A percentile compares a stretch with the other conserved stretches of the same genome.
Evolutionary conservation across 2,113 vertebrate species (phyloP).

Genomic region (Psilopsiagon aurifrons): DNA sequence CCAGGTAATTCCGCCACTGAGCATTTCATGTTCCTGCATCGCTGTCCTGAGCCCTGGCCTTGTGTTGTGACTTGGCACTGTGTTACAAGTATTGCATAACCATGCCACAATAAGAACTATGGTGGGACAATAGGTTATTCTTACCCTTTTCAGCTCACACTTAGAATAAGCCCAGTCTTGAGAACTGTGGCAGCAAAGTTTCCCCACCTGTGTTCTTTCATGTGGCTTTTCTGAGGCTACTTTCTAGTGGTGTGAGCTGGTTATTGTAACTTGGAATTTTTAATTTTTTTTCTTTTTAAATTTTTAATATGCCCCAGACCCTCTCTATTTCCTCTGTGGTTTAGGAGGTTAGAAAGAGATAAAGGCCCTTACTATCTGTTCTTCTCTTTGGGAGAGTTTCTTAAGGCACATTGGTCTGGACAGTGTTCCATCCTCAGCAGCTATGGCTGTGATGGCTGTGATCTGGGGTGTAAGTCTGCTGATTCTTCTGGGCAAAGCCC

Average conservation of each 20-base stretch:
- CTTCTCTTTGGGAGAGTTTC: not conserved
- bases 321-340: not conserved
- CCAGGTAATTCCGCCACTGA: not conserved
- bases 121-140: not conserved
- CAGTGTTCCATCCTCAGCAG: not conserved
- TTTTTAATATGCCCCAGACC: not conserved
- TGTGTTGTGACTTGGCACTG: conserved; percentile 15
- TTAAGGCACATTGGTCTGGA: not conserved
- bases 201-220: not conserved
- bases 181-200: not conserved
- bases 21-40: conserved; percentile 30
- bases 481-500: not conserved
- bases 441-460: not conserved
- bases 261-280: not conserved
- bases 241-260: not conserved
- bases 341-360: not conserved
- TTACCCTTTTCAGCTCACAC: not conserved
- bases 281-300: too few species aligned
- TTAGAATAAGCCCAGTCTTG: not conserved
- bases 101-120: not conserved
- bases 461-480: not conserved
- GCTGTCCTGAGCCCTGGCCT: conserved; percentile 14
- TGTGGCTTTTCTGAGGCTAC: not conserved
- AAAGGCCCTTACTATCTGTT: not conserved
- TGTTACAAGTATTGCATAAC: not conserved